Percentiles rank a stretch among this genome's conserved stretches.
Evolutionary conservation across 2,797 vertebrate genomes (phyloP).

Genomic region (Podarcis siculus): DNA sequence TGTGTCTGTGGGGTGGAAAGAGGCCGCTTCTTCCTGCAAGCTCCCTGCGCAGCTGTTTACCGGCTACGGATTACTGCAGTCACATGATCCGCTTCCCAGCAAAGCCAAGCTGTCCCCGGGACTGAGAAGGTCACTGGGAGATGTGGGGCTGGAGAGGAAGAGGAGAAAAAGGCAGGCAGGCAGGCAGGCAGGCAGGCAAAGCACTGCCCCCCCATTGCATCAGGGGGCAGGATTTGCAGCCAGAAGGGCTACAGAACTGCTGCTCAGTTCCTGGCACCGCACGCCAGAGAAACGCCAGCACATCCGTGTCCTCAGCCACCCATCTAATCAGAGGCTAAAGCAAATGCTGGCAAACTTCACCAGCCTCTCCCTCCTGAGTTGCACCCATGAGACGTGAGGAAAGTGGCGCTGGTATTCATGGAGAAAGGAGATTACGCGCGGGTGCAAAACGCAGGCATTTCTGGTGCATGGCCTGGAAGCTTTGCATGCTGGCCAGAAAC

Average conservation of each 20-base stretch:
- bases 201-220: neutral
- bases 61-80: constrained; percentile 79
- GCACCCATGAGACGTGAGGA: fast-evolving
- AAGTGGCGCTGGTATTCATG: neutral
- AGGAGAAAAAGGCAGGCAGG: constrained; percentile 8
- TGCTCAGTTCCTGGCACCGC: fast-evolving
- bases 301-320: neutral
- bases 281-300: fast-evolving
- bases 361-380: neutral
- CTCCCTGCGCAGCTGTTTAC: constrained; percentile 79
- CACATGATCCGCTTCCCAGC: constrained; percentile 83
- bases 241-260: neutral
- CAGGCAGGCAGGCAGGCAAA: no score
- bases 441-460: neutral
- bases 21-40: constrained; percentile 79
- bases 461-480: neutral
- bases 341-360: fast-evolving
- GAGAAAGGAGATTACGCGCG: neutral
- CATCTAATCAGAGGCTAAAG: neutral
- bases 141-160: constrained; percentile 41
- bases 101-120: constrained; percentile 82
- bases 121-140: constrained; percentile 81
- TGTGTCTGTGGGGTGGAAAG: constrained; percentile 71
- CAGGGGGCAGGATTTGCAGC: neutral
- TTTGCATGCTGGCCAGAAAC: neutral